A percentile compares a stretch with the other conserved stretches of the same genome.
phyloP scores from a whole-genome alignment of 1,140 invertebrate genomes.

The Cepaea nemoralis region DNA sequence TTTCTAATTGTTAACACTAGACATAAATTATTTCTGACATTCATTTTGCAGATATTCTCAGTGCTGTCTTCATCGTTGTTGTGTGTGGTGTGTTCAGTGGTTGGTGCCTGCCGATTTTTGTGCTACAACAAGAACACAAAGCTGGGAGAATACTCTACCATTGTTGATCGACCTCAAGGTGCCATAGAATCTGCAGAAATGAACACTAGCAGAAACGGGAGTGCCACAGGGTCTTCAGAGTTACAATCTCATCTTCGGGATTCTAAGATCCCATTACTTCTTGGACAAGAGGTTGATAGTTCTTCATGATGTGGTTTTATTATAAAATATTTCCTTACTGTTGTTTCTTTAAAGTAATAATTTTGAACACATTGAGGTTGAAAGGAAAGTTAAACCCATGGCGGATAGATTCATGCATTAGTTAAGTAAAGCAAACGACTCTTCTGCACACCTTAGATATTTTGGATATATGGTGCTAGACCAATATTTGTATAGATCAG shows the following conservation, averaged over 20 bases:
- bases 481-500: too few relatives aligned
- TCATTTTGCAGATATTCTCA: conserved; percentile 44
- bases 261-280: background rate
- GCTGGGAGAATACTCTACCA: background rate
- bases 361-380: too few relatives aligned
- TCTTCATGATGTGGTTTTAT: background rate
- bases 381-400: too few relatives aligned
- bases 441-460: too few relatives aligned
- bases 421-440: too few relatives aligned
- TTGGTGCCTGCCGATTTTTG: conserved; percentile 46
- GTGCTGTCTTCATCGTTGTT: conserved; percentile 37
- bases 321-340: too few relatives aligned
- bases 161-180: background rate
- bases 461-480: too few relatives aligned
- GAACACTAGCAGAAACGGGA: background rate
- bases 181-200: background rate
- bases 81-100: conserved; percentile 46
- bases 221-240: background rate
- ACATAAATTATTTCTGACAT: background rate
- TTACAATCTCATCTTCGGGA: background rate
- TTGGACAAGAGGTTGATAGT: background rate
- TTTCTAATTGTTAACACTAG: background rate
- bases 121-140: conserved; percentile 40
- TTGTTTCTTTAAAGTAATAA: too few relatives aligned
- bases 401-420: too few relatives aligned